These are phyloP conservation scores for Pararge aegeria DNA, from an alignment of 1,140 invertebrate genomes.

Conservation along the genomic window DNA sequence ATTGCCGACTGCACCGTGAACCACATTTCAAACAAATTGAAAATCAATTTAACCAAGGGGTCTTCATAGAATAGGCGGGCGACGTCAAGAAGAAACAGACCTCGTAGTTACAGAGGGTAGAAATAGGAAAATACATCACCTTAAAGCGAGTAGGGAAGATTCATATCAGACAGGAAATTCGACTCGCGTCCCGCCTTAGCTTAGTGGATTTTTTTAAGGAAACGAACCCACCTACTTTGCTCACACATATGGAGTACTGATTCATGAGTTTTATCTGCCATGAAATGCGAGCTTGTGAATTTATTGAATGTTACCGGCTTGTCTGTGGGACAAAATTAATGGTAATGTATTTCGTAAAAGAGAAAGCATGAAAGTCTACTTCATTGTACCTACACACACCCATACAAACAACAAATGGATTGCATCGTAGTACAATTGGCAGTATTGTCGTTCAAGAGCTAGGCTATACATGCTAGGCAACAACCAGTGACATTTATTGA, in stretches of 20 bases:
- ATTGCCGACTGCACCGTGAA: conserved; percentile 67
- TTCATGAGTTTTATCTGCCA: conserved; percentile 76
- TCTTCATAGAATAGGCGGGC: conserved; percentile 51
- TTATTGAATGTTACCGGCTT: conserved; percentile 66
- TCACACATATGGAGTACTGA: conserved; percentile 73
- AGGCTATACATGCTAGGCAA: too few relatives aligned
- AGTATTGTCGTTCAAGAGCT: too few relatives aligned
- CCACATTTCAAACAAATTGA: conserved; percentile 78
- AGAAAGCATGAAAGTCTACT: too few relatives aligned
- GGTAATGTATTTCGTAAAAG: conserved; percentile 32
- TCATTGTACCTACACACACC: too few relatives aligned
- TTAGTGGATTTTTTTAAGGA: conserved; percentile 70
- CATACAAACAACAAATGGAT: too few relatives aligned
- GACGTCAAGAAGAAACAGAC: conserved; percentile 57
- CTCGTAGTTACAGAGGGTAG: conserved; percentile 47
- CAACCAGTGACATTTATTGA: too few relatives aligned
- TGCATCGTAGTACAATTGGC: too few relatives aligned
- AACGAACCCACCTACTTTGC: conserved; percentile 60
- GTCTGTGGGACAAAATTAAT: conserved; percentile 49
- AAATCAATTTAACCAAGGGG: conserved; percentile 75
- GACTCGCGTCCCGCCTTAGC: conserved; percentile 59
- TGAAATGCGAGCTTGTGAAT: conserved; percentile 70
- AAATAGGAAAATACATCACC: conserved; percentile 78
- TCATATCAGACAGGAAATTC: conserved; percentile 78
- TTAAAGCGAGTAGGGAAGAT: conserved; percentile 77